These are phyloP conservation scores for Eubasilissa splendida DNA, from an alignment of 2,888 invertebrate genomes.

Conservation along the genomic window DNA sequence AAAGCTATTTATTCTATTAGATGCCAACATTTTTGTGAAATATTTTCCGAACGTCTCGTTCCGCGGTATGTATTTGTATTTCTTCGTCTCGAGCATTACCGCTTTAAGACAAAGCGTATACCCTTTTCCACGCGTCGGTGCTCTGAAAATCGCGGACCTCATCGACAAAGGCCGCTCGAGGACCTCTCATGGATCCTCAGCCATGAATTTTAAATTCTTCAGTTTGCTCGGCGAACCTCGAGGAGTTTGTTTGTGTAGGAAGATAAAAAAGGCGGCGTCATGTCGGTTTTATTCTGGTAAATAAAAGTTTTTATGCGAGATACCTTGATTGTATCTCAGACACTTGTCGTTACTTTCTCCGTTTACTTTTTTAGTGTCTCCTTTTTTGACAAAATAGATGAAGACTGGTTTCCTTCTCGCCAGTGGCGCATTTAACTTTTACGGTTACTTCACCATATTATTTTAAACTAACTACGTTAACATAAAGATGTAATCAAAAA, in stretches of 20 bases:
- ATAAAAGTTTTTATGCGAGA: conserved; percentile 47
- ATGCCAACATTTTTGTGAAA: no score
- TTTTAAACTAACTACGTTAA: neutral
- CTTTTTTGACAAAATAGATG: conserved; percentile 14
- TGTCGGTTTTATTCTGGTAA: conserved; percentile 43
- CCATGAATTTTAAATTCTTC: conserved; percentile 56
- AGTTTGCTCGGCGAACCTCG: conserved; percentile 48
- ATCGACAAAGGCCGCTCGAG: conserved; percentile 18
- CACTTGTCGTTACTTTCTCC: conserved; percentile 18
- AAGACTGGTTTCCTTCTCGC: conserved; percentile 8
- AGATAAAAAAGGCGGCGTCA: conserved; percentile 31
- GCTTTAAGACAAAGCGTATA: conserved; percentile 26
- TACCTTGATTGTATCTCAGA: conserved; percentile 48
- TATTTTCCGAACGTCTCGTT: neutral
- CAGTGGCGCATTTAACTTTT: neutral
- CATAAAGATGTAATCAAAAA: neutral
- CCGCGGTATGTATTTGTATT: no score
- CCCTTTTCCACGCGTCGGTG: conserved; percentile 29
- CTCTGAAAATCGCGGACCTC: conserved; percentile 38
- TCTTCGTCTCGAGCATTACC: neutral
- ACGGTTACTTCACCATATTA: neutral
- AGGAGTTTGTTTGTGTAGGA: neutral
- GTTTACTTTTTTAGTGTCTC: conserved; percentile 4
- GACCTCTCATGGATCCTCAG: conserved; percentile 18
- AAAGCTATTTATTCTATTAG: no score